Evolutionary conservation across 2,888 invertebrate genomes (phyloP).

Genomic region (Drosophila ezoana): DNA sequence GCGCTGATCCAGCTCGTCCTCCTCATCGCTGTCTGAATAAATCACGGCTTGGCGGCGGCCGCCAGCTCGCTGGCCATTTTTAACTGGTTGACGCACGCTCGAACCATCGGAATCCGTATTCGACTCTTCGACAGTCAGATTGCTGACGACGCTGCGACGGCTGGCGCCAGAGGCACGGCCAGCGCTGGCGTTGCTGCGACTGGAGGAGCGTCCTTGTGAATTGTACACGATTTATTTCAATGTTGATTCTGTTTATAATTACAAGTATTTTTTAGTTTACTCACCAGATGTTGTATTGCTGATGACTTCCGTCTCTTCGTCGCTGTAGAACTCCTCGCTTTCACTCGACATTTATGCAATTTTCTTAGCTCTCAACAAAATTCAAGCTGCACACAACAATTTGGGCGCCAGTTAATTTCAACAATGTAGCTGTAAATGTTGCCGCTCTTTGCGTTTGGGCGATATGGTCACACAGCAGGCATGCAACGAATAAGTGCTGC

Average conservation of each 20-base stretch:
- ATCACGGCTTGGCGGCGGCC: constrained; percentile 24
- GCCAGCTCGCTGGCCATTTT: background rate
- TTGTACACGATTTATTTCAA: background rate
- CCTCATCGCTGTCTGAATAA: constrained; percentile 66
- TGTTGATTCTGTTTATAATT: background rate
- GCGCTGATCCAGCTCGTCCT: constrained; percentile 71
- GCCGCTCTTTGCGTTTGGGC: constrained; percentile 10
- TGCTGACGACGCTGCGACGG: constrained; percentile 11
- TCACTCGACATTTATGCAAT: constrained; percentile 43
- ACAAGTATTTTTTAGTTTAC: background rate
- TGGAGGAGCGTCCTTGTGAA: constrained; percentile 41
- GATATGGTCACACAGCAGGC: background rate
- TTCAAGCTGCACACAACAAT: background rate
- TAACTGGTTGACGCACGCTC: background rate
- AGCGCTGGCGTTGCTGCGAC: constrained; percentile 6
- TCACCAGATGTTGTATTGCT: constrained; percentile 50
- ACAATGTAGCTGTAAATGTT: constrained; percentile 30
- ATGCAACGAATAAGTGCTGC: background rate
- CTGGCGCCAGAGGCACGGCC: background rate
- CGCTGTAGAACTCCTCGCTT: constrained; percentile 40
- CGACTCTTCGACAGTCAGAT: constrained; percentile 54
- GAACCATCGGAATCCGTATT: constrained; percentile 26
- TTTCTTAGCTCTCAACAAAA: background rate
- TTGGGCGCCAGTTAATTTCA: constrained; percentile 51
- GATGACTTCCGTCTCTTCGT: constrained; percentile 35